phyloP scores from a whole-genome alignment of 2,113 vertebrate genomes.

The Clarias gariepinus region DNA sequence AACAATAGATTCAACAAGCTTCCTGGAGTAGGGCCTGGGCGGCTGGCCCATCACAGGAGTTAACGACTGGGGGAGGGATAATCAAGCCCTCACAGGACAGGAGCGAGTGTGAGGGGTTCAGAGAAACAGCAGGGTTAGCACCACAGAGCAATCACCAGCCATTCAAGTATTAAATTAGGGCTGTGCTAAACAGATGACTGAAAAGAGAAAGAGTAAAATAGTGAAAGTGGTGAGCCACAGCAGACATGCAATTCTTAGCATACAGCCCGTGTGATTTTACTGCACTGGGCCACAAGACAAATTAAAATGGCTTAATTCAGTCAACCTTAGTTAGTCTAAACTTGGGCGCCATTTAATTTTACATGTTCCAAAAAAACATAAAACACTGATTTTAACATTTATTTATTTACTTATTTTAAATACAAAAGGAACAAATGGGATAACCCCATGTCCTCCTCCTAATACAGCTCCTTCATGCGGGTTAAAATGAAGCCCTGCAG shows the following conservation, averaged over 20 bases:
- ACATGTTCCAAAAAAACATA: background rate
- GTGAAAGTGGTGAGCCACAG: constrained; percentile 18
- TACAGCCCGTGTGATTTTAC: constrained; percentile 18
- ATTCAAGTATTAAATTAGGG: background rate
- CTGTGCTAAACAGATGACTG: constrained; percentile 7
- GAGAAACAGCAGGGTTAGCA: background rate
- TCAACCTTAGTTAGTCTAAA: background rate
- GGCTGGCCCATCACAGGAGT: background rate
- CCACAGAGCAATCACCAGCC: background rate
- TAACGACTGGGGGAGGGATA: background rate
- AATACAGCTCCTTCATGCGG: background rate
- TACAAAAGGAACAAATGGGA: background rate
- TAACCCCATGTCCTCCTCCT: background rate
- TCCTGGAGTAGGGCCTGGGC: constrained; percentile 56
- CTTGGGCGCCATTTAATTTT: background rate
- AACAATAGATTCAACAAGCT: constrained; percentile 58
- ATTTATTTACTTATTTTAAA: background rate
- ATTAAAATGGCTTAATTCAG: background rate
- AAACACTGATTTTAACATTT: background rate
- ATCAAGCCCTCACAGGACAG: background rate
- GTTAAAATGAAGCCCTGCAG: constrained; percentile 38
- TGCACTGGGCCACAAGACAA: background rate
- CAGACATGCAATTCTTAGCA: constrained; percentile 27
- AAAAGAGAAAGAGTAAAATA: constrained; percentile 11
- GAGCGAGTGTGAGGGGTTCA: background rate